Evolutionary conservation across 2,797 vertebrate species (phyloP), one percentile per base, ranked within the genome.

Genomic region (Macropodus opercularis): DNA sequence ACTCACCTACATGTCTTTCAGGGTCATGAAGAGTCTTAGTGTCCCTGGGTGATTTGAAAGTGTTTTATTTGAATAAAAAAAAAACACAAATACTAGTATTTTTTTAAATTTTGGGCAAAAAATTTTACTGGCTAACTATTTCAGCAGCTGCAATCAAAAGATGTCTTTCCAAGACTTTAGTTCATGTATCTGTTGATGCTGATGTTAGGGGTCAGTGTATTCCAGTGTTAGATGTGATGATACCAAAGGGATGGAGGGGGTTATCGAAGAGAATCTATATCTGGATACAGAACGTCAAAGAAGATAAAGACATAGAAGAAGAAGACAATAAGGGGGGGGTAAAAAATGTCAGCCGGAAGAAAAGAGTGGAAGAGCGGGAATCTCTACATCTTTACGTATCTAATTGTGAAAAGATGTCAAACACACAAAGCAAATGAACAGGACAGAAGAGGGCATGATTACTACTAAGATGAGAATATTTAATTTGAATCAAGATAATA

Each of bases 351-450:
- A n/a, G n/a, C n/a, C n/a, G n/a, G n/a, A n/a, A n/a, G n/a, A n/a
- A n/a, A n/a, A n/a, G n/a, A n/a, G n/a, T n/a, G 63, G 54, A 51
- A 60, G 67, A 66, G 48, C 42, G 49, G 49, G 50, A 69, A 79
- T 70, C 52, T 86, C 68, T 85, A 81, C 52, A 71, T 79, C 31
- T 77, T 69, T 74, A 70, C 48, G 27, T 29, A 84, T 73, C 77
- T 87, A 89, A 69, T 62, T 71, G 94, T 94, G 93, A n/a, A 92
- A 95, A 84, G 95, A 94, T 93, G 94, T 93, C 92, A 88, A 95
- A 96, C 91, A 94, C 96, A 97, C 95, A 96, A 95, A 84, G 81
- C 80, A 87, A 90, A 88, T 87, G 80, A 84, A 80, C 53, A 75
- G 77, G 79, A 85, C 68, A 73, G 75, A 47, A 71, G 77, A 84